Evolutionary conservation across 2,888 invertebrate species (phyloP).

Genomic region (Blera fallax): DNA sequence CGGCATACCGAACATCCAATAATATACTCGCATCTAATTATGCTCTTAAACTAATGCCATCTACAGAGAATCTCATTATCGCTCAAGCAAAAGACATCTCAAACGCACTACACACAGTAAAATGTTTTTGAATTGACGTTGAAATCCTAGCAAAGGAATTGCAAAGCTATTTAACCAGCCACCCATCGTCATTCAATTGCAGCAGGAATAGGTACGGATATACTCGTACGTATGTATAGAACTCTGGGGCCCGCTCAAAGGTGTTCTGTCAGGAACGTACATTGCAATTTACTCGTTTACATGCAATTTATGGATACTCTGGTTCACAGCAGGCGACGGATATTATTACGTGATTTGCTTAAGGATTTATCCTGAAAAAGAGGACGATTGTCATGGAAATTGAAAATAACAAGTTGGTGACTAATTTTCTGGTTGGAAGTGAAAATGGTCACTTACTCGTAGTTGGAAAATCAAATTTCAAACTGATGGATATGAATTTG

Average conservation of each 20-base stretch:
- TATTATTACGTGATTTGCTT: conserved; percentile 4
- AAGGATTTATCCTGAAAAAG: not conserved
- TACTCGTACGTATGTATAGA: too few relatives aligned
- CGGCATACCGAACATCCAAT: not conserved
- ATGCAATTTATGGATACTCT: conserved; percentile 45
- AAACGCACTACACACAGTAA: not conserved
- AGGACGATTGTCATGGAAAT: not conserved
- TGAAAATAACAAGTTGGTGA: not conserved
- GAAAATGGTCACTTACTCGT: not conserved
- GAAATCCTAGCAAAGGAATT: not conserved
- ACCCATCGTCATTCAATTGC: not conserved
- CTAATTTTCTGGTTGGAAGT: not conserved
- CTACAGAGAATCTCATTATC: conserved; percentile 8
- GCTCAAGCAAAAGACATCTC: not conserved
- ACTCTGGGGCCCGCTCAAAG: not conserved
- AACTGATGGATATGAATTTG: not conserved
- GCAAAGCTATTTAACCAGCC: not conserved
- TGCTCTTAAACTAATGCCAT: not conserved
- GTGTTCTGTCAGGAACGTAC: conserved; percentile 42
- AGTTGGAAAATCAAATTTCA: not conserved
- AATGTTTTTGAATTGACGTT: not conserved
- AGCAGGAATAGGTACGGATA: not conserved
- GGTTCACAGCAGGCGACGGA: conserved; percentile 27
- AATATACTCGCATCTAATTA: too few relatives aligned
- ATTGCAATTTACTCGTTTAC: conserved; percentile 46